Evolutionary conservation across 2,113 vertebrate genomes (phyloP).

Genomic region (Perognathus longimembris): DNA sequence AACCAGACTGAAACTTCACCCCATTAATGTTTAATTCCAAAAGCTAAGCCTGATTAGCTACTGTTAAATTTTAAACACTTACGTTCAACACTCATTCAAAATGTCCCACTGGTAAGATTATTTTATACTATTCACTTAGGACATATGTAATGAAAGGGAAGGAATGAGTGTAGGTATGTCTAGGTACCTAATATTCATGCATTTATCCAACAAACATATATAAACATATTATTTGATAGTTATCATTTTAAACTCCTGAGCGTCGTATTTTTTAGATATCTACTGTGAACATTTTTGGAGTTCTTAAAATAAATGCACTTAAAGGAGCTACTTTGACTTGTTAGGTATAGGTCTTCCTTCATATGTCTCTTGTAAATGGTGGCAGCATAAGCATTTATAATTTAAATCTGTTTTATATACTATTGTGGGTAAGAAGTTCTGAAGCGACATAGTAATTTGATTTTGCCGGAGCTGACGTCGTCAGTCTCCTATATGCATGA

Average conservation of each 20-base stretch:
- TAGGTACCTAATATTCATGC: not conserved
- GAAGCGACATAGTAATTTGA: not conserved
- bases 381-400: not conserved
- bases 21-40: not conserved
- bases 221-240: not conserved
- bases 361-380: not conserved
- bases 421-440: not conserved
- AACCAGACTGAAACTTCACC: not conserved
- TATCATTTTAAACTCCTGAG: conserved; percentile 34
- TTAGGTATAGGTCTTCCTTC: not conserved
- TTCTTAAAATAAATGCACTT: conserved; percentile 27
- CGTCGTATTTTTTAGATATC: not conserved
- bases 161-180: not conserved
- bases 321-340: conserved; percentile 23
- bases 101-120: not conserved
- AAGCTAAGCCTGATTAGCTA: not conserved
- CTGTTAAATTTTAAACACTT: conserved; percentile 38
- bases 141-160: not conserved
- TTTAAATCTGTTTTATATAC: conserved; percentile 26
- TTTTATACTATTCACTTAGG: not conserved
- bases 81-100: conserved; percentile 11
- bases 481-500: not conserved
- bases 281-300: not conserved
- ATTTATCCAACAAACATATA: conserved; percentile 12
- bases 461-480: not conserved